Evolutionary conservation across 2,888 invertebrate species (phyloP).

Genomic region (Slavum lentiscoides): DNA sequence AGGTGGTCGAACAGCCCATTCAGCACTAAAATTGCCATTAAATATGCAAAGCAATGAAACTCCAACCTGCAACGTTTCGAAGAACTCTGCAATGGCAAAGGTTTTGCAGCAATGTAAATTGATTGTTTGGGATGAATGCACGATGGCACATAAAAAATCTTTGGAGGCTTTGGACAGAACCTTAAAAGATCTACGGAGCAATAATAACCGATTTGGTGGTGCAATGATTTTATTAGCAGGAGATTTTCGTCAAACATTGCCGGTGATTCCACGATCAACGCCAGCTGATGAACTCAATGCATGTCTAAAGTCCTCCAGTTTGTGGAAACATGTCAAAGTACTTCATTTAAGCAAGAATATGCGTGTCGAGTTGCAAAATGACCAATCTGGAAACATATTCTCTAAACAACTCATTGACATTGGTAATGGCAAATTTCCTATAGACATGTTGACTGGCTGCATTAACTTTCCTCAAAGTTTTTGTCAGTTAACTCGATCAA

Average conservation of each 20-base stretch:
- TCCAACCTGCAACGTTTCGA: no score
- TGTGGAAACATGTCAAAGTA: slow-evolving; percentile 55
- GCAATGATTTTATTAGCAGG: background rate
- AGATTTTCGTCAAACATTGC: slow-evolving; percentile 51
- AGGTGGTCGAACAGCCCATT: no score
- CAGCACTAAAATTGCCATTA: no score
- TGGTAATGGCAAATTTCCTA: slow-evolving; percentile 53
- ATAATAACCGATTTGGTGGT: slow-evolving; percentile 5
- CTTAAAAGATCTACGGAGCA: slow-evolving; percentile 54
- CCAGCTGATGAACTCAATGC: slow-evolving; percentile 53
- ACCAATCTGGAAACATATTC: slow-evolving; percentile 42
- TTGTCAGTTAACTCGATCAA: slow-evolving; percentile 57
- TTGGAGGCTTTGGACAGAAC: slow-evolving; percentile 58
- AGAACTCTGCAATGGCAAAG: no score
- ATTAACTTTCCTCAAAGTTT: slow-evolving; percentile 58
- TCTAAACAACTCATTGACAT: slow-evolving; percentile 3
- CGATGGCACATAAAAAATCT: slow-evolving; percentile 59
- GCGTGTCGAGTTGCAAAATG: slow-evolving; percentile 41
- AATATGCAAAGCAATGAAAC: no score
- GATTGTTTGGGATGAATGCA: slow-evolving; percentile 58
- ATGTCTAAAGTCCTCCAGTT: slow-evolving; percentile 51
- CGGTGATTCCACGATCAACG: slow-evolving; percentile 55
- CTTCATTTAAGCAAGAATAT: slow-evolving; percentile 38
- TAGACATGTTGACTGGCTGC: slow-evolving; percentile 56
- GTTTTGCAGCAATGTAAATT: slow-evolving; percentile 53